These are phyloP conservation scores for Crocuta crocuta DNA, from an alignment of 2,113 vertebrate genomes.

Conservation along the genomic window DNA sequence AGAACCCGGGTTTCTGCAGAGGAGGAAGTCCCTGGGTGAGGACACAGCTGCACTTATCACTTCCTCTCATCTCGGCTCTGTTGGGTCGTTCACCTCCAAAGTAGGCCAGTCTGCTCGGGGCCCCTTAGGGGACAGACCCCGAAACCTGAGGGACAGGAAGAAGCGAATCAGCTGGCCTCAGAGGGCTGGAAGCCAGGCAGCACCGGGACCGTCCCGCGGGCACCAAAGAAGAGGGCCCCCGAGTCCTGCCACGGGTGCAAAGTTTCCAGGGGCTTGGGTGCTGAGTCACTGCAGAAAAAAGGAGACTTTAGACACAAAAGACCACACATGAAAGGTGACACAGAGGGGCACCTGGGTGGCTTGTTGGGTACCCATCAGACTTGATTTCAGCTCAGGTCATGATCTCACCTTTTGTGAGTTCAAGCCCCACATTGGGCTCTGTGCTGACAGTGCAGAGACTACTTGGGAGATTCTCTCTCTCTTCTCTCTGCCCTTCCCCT, in stretches of 20 bases:
- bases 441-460: too few species aligned
- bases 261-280: background rate
- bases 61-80: constrained; percentile 82
- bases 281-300: background rate
- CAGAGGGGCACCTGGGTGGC: background rate
- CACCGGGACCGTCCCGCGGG: background rate
- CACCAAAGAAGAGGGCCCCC: background rate
- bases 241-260: background rate
- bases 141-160: constrained; percentile 74
- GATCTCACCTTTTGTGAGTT: too few species aligned
- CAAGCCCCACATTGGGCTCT: too few species aligned
- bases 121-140: constrained; percentile 70
- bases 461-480: too few species aligned
- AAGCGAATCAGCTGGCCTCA: constrained; percentile 43
- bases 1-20: constrained; percentile 78
- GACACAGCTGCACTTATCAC: constrained; percentile 80
- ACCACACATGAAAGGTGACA: constrained; percentile 63
- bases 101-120: constrained; percentile 81
- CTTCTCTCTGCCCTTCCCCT: too few species aligned
- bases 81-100: constrained; percentile 84
- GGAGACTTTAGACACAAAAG: background rate
- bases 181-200: constrained; percentile 1
- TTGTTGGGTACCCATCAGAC: too few species aligned
- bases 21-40: background rate
- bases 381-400: too few species aligned